A percentile compares a stretch with the other conserved stretches of the same genome.
phyloP scores from a whole-genome alignment of 30 jellyfish, hydroid and myxozoan species.

The Cassiopea xamachana region DNA sequence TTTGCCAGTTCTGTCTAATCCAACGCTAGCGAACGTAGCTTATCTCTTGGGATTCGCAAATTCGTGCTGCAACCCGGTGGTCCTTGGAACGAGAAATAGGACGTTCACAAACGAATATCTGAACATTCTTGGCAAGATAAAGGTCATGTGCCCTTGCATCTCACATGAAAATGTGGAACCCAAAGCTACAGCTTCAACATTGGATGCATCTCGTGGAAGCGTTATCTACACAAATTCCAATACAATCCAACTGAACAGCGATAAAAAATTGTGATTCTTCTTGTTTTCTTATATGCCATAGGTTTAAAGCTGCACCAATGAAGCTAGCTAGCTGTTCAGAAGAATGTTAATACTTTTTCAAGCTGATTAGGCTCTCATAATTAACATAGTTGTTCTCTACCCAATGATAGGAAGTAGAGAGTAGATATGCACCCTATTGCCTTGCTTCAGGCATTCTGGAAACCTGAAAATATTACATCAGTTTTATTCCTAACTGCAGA shows the following conservation, averaged over 20 bases:
- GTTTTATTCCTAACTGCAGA: too few species aligned
- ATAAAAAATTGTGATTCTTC: background rate
- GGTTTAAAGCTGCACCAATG: too few species aligned
- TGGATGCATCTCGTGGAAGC: constrained; percentile 30
- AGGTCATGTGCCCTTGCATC: constrained; percentile 34
- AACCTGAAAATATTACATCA: too few species aligned
- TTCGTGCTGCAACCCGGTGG: constrained; percentile 83
- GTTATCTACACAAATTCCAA: constrained; percentile 29
- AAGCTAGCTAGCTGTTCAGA: too few species aligned
- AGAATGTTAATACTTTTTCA: too few species aligned
- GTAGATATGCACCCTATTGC: too few species aligned
- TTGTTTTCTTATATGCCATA: too few species aligned
- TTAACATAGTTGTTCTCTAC: too few species aligned
- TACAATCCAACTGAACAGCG: background rate
- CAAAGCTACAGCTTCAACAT: constrained; percentile 2
- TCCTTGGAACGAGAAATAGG: constrained; percentile 76
- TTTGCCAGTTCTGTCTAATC: constrained; percentile 64
- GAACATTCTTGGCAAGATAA: constrained; percentile 25
- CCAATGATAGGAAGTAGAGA: too few species aligned
- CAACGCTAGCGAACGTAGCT: constrained; percentile 72
- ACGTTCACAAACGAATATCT: constrained; percentile 61
- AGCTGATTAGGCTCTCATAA: too few species aligned
- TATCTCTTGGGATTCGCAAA: constrained; percentile 75
- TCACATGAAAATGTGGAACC: background rate
- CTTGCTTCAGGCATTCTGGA: too few species aligned